Evolutionary conservation across 92 coral and sea anemone species (phyloP).

Genomic region (Actinostola sp.): DNA sequence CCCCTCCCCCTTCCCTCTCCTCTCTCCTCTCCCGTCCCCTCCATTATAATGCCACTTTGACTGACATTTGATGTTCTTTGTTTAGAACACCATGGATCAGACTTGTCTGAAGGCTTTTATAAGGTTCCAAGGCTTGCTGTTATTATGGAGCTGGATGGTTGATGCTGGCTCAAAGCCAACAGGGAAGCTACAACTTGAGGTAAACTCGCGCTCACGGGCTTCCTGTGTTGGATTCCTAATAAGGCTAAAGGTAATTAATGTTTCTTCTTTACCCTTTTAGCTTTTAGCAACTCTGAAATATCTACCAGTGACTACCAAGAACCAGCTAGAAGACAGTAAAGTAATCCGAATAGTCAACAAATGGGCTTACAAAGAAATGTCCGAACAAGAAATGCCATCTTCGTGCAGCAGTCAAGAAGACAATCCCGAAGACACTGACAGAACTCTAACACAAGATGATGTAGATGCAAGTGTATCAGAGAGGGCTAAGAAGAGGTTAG

Average conservation of each 20-base stretch:
- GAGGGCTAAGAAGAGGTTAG: constrained; percentile 30
- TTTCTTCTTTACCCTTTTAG: constrained; percentile 38
- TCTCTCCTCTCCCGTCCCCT: no score
- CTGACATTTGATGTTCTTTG: neutral
- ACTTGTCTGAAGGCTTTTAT: constrained; percentile 84
- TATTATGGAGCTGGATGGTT: constrained; percentile 99
- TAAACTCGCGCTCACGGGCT: no score
- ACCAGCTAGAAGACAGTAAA: constrained; percentile 94
- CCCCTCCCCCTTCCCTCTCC: no score
- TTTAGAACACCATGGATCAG: constrained; percentile 90
- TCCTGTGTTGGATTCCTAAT: neutral
- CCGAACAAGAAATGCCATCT: constrained; percentile 64
- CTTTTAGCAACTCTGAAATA: constrained; percentile 77
- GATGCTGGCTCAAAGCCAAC: constrained; percentile 90
- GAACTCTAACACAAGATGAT: constrained; percentile 66
- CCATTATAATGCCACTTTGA: neutral
- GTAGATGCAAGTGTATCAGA: constrained; percentile 38
- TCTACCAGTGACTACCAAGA: constrained; percentile 85
- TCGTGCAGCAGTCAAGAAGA: constrained; percentile 81
- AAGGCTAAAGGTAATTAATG: neutral
- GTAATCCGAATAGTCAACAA: constrained; percentile 82
- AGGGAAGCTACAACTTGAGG: constrained; percentile 80
- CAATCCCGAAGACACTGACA: constrained; percentile 72
- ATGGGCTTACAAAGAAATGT: constrained; percentile 74
- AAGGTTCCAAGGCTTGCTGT: constrained; percentile 89